Percentiles rank a stretch among this genome's conserved stretches.
Conservation (phyloP, 2,888 invertebrate species). For the Scaptomyza cyrtandrae region DNA sequence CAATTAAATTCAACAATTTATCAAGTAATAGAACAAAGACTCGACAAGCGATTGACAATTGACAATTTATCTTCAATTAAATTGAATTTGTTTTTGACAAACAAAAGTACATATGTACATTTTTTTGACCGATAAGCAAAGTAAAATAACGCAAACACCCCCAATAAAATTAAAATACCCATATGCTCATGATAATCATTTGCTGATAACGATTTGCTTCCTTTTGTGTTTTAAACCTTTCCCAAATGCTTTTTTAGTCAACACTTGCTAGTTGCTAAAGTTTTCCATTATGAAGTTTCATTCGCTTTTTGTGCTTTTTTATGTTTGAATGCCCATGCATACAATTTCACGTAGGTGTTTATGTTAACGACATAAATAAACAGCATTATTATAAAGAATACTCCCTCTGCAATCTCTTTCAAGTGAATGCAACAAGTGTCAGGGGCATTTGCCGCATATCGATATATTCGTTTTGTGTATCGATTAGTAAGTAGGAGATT, state of each 20-base stretch:
- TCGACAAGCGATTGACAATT: slow-evolving; percentile 10
- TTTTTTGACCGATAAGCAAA: slow-evolving; percentile 36
- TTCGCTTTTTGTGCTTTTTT: background rate
- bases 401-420: background rate
- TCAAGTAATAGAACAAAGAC: slow-evolving; percentile 4
- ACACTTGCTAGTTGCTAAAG: slow-evolving; percentile 9
- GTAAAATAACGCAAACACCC: slow-evolving; percentile 34
- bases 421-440: slow-evolving; percentile 47
- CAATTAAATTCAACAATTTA: background rate
- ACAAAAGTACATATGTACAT: background rate
- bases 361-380: slow-evolving; percentile 9
- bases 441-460: slow-evolving; percentile 33
- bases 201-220: slow-evolving; percentile 10
- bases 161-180: slow-evolving; percentile 25
- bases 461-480: slow-evolving; percentile 34
- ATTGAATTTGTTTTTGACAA: slow-evolving; percentile 18
- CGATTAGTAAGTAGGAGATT: slow-evolving; percentile 24
- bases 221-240: slow-evolving; percentile 9
- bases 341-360: background rate
- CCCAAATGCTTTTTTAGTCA: slow-evolving; percentile 8
- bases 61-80: slow-evolving; percentile 18
- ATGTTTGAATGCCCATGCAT: too few species aligned
- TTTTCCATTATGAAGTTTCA: background rate
- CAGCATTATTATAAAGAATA: slow-evolving; percentile 1
- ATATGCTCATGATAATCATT: background rate